A percentile compares a stretch with the other conserved stretches of the same genome.
These are phyloP conservation scores for Hymenopus coronatus DNA, from an alignment of 2,888 invertebrate species.

Conservation along the genomic window DNA sequence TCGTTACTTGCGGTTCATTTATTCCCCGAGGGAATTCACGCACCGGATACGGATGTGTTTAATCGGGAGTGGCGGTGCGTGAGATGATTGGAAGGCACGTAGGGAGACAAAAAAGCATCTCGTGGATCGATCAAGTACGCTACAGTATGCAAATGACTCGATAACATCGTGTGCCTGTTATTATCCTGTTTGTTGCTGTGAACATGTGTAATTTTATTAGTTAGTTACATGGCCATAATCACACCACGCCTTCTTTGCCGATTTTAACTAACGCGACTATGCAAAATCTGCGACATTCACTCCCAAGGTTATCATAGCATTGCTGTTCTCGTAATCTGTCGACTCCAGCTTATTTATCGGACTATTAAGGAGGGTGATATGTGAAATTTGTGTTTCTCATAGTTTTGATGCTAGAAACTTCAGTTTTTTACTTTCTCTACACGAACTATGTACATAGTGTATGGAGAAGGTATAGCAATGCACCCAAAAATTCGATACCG, in stretches of 20 bases:
- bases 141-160: neutral
- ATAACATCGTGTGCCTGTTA: neutral
- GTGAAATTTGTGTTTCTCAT: too few relatives aligned
- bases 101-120: neutral
- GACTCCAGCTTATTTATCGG: too few relatives aligned
- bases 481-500: too few relatives aligned
- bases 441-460: too few relatives aligned
- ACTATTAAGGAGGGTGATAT: too few relatives aligned
- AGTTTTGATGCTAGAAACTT: too few relatives aligned
- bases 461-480: too few relatives aligned
- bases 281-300: neutral
- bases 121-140: neutral
- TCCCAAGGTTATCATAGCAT: too few relatives aligned
- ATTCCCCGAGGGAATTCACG: neutral
- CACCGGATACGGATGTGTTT: neutral
- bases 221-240: neutral
- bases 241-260: neutral
- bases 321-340: too few relatives aligned
- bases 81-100: neutral
- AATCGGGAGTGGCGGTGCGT: neutral
- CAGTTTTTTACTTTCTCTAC: too few relatives aligned
- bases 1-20: neutral
- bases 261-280: neutral
- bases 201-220: neutral
- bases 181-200: neutral